Conservation (phyloP, 2,888 invertebrate genomes). For the Eupithecia abbreviata region DNA sequence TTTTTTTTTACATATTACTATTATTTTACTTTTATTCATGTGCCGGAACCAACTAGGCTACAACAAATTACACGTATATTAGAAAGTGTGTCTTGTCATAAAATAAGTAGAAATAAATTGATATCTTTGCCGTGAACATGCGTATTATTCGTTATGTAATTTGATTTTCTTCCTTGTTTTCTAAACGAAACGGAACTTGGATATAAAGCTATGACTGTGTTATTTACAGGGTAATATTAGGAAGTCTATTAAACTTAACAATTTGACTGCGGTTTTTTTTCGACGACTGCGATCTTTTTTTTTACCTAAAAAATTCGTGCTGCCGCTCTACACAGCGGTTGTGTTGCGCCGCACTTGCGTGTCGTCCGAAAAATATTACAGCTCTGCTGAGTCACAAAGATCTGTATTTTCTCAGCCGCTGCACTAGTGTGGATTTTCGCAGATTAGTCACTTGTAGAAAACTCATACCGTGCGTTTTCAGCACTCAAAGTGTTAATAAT, state of each 20-base stretch:
- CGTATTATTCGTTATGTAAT: slow-evolving; percentile 14
- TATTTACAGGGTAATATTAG: neutral
- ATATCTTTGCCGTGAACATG: slow-evolving; percentile 21
- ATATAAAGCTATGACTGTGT: neutral
- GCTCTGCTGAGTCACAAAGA: no score
- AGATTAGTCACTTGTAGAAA: no score
- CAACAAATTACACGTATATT: slow-evolving; percentile 7
- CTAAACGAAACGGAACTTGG: slow-evolving; percentile 14
- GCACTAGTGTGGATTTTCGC: no score
- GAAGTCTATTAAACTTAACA: neutral
- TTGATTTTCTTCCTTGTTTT: slow-evolving; percentile 28
- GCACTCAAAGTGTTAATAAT: no score
- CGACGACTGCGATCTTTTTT: no score
- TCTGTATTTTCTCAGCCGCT: no score
- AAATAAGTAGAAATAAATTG: slow-evolving; percentile 20
- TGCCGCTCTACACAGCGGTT: no score
- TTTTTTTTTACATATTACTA: neutral
- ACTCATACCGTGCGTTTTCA: no score
- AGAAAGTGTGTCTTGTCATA: slow-evolving; percentile 7
- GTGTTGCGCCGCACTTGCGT: no score
- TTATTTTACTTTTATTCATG: neutral
- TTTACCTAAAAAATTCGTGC: no score
- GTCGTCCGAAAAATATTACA: no score
- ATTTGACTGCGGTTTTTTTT: no score
- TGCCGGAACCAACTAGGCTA: neutral